A percentile compares a stretch with the other conserved stretches of the same genome.
Evolutionary conservation across 2,888 invertebrate species (phyloP).

Genomic region (Plemyria rubiginata): DNA sequence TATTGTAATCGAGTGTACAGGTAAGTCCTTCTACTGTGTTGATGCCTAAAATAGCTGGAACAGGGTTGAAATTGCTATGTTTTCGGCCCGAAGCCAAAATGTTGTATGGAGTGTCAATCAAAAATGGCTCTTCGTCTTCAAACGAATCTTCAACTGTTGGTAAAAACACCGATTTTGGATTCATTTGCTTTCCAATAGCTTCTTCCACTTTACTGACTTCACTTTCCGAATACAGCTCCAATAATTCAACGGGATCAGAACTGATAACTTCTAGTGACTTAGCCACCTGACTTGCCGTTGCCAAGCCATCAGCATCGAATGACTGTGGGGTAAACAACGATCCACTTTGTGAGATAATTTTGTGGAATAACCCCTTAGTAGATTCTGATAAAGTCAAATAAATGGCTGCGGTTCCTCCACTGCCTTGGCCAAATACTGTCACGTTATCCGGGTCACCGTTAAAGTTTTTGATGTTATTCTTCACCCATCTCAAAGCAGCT

Average conservation of each 20-base stretch:
- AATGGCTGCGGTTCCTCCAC: constrained; percentile 73
- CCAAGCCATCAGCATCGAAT: constrained; percentile 63
- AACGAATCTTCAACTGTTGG: constrained; percentile 70
- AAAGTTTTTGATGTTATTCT: constrained; percentile 68
- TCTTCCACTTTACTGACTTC: constrained; percentile 64
- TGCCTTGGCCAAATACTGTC: constrained; percentile 77
- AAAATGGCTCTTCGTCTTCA: constrained; percentile 70
- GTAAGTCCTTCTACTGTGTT: constrained; percentile 83
- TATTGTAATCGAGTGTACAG: constrained; percentile 70
- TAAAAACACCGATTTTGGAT: constrained; percentile 69
- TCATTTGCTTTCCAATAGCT: constrained; percentile 75
- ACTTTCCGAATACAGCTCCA: constrained; percentile 62
- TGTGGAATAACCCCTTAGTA: constrained; percentile 72
- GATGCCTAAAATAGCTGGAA: constrained; percentile 81
- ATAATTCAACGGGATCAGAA: constrained; percentile 59
- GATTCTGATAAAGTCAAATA: constrained; percentile 71
- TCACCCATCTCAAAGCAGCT: constrained; percentile 75
- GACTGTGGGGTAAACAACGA: constrained; percentile 67
- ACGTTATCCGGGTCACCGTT: constrained; percentile 74
- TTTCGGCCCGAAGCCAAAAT: constrained; percentile 57
- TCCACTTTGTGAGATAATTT: constrained; percentile 74
- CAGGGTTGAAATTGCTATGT: constrained; percentile 60
- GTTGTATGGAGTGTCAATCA: constrained; percentile 75
- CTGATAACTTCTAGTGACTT: constrained; percentile 67
- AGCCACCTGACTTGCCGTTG: constrained; percentile 71